A percentile compares a stretch with the other conserved stretches of the same genome.
Conservation (phyloP, 2,888 invertebrate genomes). For the Drosophila ustulata region DNA sequence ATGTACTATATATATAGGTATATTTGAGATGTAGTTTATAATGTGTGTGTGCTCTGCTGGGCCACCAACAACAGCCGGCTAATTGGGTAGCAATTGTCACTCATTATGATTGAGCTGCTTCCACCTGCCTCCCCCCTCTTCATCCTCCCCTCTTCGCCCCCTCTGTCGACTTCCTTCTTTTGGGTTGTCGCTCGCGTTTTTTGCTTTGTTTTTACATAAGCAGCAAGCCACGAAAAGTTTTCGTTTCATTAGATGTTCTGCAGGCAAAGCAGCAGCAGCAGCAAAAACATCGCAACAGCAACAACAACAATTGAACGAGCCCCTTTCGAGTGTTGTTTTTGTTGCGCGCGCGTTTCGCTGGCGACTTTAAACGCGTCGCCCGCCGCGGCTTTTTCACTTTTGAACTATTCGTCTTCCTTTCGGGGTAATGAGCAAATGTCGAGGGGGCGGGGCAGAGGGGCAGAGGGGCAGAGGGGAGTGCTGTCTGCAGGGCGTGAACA, state of each 20-base stretch:
- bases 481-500: conserved; percentile 20
- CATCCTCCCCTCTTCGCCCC: background rate
- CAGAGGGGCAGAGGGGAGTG: background rate
- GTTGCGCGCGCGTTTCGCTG: conserved; percentile 40
- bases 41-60: background rate
- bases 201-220: conserved; percentile 41
- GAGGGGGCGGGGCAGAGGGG: background rate
- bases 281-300: conserved; percentile 20
- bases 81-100: conserved; percentile 56
- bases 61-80: conserved; percentile 26
- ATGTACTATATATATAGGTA: conserved; percentile 5
- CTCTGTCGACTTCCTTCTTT: background rate
- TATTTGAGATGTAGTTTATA: background rate
- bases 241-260: conserved; percentile 25
- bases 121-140: too few species aligned
- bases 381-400: conserved; percentile 69
- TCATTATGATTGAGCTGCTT: conserved; percentile 49
- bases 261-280: conserved; percentile 35
- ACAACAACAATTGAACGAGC: conserved; percentile 59
- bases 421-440: conserved; percentile 30
- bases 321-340: conserved; percentile 50
- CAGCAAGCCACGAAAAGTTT: conserved; percentile 31
- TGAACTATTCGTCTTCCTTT: conserved; percentile 56
- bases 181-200: conserved; percentile 2
- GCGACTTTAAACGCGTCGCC: conserved; percentile 50